Evolutionary conservation across 1,140 invertebrate species (phyloP).

Genomic region (Drosophila cardini): DNA sequence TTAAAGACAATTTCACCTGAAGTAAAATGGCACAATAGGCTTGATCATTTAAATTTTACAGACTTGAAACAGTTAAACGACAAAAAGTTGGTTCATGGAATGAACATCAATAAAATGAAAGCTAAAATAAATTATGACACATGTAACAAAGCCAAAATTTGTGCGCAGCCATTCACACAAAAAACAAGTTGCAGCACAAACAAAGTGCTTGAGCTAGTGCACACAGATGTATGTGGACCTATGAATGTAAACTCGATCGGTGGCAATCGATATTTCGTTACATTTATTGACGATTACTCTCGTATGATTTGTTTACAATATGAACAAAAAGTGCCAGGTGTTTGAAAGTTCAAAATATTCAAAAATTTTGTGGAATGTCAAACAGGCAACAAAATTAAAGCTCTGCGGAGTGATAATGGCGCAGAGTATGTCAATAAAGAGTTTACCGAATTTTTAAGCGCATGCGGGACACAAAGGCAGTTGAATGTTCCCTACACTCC

Average conservation of each 20-base stretch:
- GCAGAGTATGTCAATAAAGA: slow-evolving; percentile 6
- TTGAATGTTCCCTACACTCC: slow-evolving; percentile 15
- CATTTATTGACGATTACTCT: neutral
- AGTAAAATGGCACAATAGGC: neutral
- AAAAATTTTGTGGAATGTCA: slow-evolving; percentile 6
- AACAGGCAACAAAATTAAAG: slow-evolving; percentile 4
- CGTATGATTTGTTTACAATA: neutral
- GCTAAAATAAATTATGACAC: no score
- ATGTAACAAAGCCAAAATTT: neutral
- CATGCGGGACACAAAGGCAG: neutral
- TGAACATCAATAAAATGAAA: no score
- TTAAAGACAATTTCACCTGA: no score
- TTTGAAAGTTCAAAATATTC: slow-evolving; percentile 12
- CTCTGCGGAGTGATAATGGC: slow-evolving; percentile 12
- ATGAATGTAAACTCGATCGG: no score
- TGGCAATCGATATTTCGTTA: no score
- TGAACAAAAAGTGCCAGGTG: slow-evolving; percentile 1
- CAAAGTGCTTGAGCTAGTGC: no score
- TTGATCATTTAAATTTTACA: neutral
- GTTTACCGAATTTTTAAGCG: neutral
- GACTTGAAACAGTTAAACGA: neutral
- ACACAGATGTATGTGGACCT: no score
- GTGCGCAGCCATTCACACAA: neutral
- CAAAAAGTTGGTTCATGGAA: no score
- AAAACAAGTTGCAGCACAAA: no score